These are phyloP conservation scores for Drosophila tsacasi DNA, from an alignment of 1,140 invertebrate species.

Conservation along the genomic window DNA sequence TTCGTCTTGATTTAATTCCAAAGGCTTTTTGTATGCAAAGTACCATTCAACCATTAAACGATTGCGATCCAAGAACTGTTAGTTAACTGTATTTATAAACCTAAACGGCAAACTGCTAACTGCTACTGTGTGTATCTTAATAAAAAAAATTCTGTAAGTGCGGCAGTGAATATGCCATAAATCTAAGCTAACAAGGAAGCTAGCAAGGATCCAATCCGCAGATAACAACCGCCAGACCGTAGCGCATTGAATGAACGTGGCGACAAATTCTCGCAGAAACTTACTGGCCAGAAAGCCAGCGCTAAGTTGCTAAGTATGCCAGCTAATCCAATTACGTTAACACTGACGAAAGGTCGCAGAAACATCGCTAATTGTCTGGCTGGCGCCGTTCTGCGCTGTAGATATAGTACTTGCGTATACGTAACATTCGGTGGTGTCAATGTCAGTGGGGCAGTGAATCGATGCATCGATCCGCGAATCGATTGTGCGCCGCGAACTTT, in stretches of 20 bases:
- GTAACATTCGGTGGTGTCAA: slow-evolving; percentile 72
- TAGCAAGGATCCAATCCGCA: slow-evolving; percentile 43
- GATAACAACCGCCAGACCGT: slow-evolving; percentile 29
- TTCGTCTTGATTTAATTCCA: slow-evolving; percentile 64
- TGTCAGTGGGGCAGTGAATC: slow-evolving; percentile 68
- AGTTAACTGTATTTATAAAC: slow-evolving; percentile 57
- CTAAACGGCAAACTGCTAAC: slow-evolving; percentile 51
- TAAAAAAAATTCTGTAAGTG: slow-evolving; percentile 80
- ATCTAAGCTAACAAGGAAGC: slow-evolving; percentile 53
- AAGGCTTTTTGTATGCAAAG: slow-evolving; percentile 85
- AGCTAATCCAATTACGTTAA: slow-evolving; percentile 74
- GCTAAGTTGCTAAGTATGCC: slow-evolving; percentile 21
- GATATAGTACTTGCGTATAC: slow-evolving; percentile 3
- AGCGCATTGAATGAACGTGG: slow-evolving; percentile 67
- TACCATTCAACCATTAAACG: slow-evolving; percentile 75
- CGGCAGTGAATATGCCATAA: slow-evolving; percentile 55
- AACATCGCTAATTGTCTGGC: slow-evolving; percentile 44
- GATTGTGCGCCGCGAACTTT: slow-evolving; percentile 24
- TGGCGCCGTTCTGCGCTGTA: slow-evolving; percentile 54
- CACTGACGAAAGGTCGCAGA: slow-evolving; percentile 66
- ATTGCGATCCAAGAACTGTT: slow-evolving; percentile 57
- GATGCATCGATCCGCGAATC: slow-evolving; percentile 43
- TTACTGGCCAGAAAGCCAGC: slow-evolving; percentile 9
- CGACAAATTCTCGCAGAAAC: slow-evolving; percentile 47
- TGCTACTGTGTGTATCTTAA: slow-evolving; percentile 84